A percentile compares a stretch with the other conserved stretches of the same genome.
phyloP scores from a whole-genome alignment of 1,140 invertebrate species.

The Eueides isabella region DNA sequence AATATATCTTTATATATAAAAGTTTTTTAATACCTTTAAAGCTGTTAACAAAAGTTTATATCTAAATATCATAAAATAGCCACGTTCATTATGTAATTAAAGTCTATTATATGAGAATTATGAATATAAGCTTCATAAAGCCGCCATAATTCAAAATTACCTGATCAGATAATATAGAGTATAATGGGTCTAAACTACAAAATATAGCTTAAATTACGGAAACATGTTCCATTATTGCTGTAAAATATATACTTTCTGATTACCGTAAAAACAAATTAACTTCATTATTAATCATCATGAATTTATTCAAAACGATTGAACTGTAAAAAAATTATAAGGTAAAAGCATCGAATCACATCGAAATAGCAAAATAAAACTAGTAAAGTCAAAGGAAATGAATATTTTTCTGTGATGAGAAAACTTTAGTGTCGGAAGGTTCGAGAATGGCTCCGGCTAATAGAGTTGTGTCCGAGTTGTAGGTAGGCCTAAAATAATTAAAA shows the following conservation, averaged over 20 bases:
- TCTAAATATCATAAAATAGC: not conserved
- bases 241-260: not conserved
- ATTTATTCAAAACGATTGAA: slow-evolving; percentile 30
- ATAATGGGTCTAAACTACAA: slow-evolving; percentile 20
- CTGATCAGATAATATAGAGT: slow-evolving; percentile 10
- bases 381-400: slow-evolving; percentile 49
- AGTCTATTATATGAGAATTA: not conserved
- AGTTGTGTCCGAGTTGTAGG: slow-evolving; percentile 48
- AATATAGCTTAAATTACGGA: slow-evolving; percentile 16
- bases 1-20: not conserved
- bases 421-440: slow-evolving; percentile 47
- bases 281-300: slow-evolving; percentile 19
- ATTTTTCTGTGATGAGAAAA: slow-evolving; percentile 55
- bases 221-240: not conserved
- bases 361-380: slow-evolving; percentile 19
- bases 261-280: slow-evolving; percentile 17
- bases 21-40: not conserved
- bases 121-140: slow-evolving; percentile 9
- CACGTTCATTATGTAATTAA: slow-evolving; percentile 11
- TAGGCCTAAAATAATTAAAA: not conserved
- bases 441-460: slow-evolving; percentile 49
- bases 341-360: not conserved
- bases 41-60: not conserved
- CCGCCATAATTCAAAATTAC: slow-evolving; percentile 23
- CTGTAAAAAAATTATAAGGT: slow-evolving; percentile 23